Evolutionary conservation across 2,888 invertebrate species (phyloP).

Genomic region (Blastobasis lacticolella): DNA sequence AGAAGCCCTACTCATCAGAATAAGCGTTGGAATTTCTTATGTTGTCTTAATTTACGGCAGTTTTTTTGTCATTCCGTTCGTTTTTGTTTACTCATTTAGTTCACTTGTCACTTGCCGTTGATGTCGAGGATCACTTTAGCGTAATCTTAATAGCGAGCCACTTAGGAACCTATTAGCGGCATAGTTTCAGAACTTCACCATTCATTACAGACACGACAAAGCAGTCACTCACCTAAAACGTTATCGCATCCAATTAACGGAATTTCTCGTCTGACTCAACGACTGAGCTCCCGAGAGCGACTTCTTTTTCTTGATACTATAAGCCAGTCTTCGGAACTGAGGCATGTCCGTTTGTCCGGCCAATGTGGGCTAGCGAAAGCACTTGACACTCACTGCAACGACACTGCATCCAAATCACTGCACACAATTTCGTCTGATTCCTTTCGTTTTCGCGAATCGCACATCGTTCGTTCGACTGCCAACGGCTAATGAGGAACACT

Average conservation of each 20-base stretch:
- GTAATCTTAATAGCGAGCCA: too few relatives aligned
- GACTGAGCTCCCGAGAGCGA: slow-evolving; percentile 39
- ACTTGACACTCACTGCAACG: slow-evolving; percentile 48
- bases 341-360: slow-evolving; percentile 62
- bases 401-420: slow-evolving; percentile 51
- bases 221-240: slow-evolving; percentile 64
- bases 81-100: too few relatives aligned
- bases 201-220: too few relatives aligned
- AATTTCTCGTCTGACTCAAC: slow-evolving; percentile 46
- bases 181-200: too few relatives aligned
- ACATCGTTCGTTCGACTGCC: slow-evolving; percentile 5
- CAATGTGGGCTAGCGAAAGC: slow-evolving; percentile 27
- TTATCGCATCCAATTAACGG: slow-evolving; percentile 65
- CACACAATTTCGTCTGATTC: slow-evolving; percentile 1
- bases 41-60: too few relatives aligned
- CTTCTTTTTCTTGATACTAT: slow-evolving; percentile 70
- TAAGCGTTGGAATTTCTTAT: too few relatives aligned
- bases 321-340: slow-evolving; percentile 56
- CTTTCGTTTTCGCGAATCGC: slow-evolving; percentile 16
- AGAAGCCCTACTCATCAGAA: too few relatives aligned
- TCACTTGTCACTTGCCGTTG: too few relatives aligned
- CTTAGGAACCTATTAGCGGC: too few relatives aligned
- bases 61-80: too few relatives aligned
- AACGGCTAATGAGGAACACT: slow-evolving; percentile 11
- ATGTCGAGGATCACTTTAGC: too few relatives aligned